Conservation (phyloP, 1,140 invertebrate species). For the Lepidotrigona ventralis region DNA sequence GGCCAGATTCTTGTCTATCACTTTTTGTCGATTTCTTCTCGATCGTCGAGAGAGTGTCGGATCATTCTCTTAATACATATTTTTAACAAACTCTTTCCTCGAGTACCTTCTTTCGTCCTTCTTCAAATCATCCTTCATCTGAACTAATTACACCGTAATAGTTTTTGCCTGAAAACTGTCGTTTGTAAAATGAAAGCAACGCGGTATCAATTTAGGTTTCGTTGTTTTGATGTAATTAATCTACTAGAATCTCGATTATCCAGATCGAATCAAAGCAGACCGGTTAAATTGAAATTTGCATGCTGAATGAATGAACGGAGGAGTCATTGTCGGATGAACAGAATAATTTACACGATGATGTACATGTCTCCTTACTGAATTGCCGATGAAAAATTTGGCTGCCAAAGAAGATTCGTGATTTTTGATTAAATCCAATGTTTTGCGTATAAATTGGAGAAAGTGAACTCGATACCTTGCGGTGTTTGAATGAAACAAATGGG, state of each 20-base stretch:
- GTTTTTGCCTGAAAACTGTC: background rate
- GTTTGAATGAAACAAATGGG: background rate
- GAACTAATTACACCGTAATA: background rate
- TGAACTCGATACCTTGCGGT: background rate
- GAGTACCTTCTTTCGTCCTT: background rate
- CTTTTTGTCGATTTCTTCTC: background rate
- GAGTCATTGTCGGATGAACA: slow-evolving; percentile 19
- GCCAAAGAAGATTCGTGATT: background rate
- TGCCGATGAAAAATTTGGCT: background rate
- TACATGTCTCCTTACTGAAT: background rate
- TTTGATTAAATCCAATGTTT: background rate
- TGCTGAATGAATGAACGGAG: slow-evolving; percentile 11
- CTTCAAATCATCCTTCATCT: background rate
- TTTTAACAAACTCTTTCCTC: background rate
- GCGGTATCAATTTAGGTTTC: background rate
- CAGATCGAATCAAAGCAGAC: slow-evolving; percentile 20
- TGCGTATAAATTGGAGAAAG: background rate
- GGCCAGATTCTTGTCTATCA: background rate
- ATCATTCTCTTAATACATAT: background rate
- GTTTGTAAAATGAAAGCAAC: background rate
- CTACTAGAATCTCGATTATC: slow-evolving; percentile 16
- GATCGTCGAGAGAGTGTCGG: background rate
- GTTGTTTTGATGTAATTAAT: slow-evolving; percentile 5
- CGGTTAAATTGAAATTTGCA: slow-evolving; percentile 24
- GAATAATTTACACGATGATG: slow-evolving; percentile 11